Conservation (phyloP, 2,888 invertebrate species). For the Hipparchia sbordonii region DNA sequence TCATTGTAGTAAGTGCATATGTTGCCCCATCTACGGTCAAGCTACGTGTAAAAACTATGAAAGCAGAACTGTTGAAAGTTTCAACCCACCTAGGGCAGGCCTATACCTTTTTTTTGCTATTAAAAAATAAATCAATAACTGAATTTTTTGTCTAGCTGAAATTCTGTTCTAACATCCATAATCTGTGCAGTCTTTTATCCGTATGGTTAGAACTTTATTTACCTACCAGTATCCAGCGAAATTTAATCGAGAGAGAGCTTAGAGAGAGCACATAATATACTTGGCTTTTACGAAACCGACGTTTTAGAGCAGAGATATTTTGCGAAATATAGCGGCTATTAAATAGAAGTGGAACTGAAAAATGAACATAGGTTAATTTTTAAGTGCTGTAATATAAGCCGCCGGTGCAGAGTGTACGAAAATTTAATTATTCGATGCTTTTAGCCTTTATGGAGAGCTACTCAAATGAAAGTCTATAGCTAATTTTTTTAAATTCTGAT, state of each 20-base stretch:
- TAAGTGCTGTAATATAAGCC: constrained; percentile 26
- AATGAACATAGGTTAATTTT: constrained; percentile 28
- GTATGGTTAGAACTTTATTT: constrained; percentile 35
- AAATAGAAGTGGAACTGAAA: constrained; percentile 32
- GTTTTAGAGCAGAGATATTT: constrained; percentile 35
- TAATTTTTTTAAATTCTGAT: background rate
- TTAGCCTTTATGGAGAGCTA: background rate
- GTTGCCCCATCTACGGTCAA: too few species aligned
- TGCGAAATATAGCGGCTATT: constrained; percentile 32
- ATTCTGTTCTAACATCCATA: background rate
- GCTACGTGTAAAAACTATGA: too few species aligned
- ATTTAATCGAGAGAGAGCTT: constrained; percentile 41
- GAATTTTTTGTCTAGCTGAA: background rate
- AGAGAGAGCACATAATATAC: constrained; percentile 37
- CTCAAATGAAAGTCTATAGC: background rate
- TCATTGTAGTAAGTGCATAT: too few species aligned
- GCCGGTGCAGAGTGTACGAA: constrained; percentile 14
- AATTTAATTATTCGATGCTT: constrained; percentile 21
- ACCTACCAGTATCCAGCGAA: constrained; percentile 32
- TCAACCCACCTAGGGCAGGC: too few species aligned
- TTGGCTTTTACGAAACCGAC: constrained; percentile 32
- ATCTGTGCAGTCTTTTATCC: constrained; percentile 23
- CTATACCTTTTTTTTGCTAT: too few species aligned
- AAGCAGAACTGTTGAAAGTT: too few species aligned
- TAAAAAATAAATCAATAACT: too few species aligned